Evolutionary conservation across 35 echinoderm and acorn worm species (phyloP), one percentile per base, ranked within the genome.

Genomic region (Heliocidaris tuberculata): DNA sequence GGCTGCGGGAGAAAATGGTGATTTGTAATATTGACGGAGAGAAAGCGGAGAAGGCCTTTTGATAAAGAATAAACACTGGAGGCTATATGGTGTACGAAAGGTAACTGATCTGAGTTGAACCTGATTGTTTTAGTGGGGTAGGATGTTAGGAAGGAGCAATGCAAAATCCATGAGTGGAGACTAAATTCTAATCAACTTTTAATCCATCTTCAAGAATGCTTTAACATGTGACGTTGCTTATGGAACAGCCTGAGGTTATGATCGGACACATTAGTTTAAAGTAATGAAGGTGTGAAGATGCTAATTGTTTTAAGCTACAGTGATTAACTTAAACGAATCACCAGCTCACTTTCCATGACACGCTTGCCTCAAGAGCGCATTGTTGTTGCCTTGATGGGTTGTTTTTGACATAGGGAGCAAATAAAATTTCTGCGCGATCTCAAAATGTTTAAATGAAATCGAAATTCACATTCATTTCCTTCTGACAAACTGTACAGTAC

Each of bases 1-100:
- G 47, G 87, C 7, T 89, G 65, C 30, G 87, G 87, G 87, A 47
- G 87, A 47, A 27, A 78, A 78, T 78, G 65, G 65, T 27, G 30
- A 89, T 48, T 89, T 89, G 31, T 89, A 89, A 89, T 47, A 89
- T 89, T 89, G 31, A 89, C 35, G 87, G 87, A n/a, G 87, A 89
- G 87, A 89, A 47, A 89, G 87, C 31, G 31, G 87, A 89, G 31
- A 42, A 32, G 87, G 9, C 31, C 47, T 89, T 47, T 32, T 89
- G 87, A 89, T 89, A 78, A 78, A n/a, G 65, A 78, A 78, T 78
- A 78, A 78, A 78, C 65, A 78, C 65, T 78, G 19, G 65, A 78
- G 65, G 65, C 65, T 78, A n/a, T n/a, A n/a, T 78, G 65, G 27
- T 78, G 19, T 78, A n/a, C 8, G 65, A 78, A 78, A 78, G 65